Evolutionary conservation across 1,140 invertebrate species (phyloP).

Genomic region (Drosophila insularis): DNA sequence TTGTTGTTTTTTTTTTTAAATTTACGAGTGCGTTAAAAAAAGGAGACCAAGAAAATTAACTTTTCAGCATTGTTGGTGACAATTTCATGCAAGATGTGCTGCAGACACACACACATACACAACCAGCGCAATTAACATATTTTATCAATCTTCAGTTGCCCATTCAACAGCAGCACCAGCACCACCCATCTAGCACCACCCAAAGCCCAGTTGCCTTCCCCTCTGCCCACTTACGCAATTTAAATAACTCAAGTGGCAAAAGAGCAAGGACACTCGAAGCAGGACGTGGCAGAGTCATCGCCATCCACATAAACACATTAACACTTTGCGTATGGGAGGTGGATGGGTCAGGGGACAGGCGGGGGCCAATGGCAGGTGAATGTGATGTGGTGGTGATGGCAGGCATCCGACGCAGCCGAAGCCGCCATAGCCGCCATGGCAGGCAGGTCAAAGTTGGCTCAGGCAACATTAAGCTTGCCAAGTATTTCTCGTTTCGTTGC

Average conservation of each 20-base stretch:
- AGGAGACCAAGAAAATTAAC: constrained; percentile 67
- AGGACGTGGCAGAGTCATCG: constrained; percentile 47
- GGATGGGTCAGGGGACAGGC: neutral
- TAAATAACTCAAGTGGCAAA: constrained; percentile 79
- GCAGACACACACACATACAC: neutral
- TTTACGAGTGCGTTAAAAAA: constrained; percentile 36
- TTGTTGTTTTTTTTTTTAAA: constrained; percentile 39
- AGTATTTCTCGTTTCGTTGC: constrained; percentile 43
- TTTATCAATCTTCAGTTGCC: constrained; percentile 73
- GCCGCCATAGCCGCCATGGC: constrained; percentile 1
- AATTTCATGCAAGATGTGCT: constrained; percentile 60
- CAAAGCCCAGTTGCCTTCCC: constrained; percentile 21
- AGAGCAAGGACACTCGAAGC: constrained; percentile 68
- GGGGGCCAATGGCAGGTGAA: constrained; percentile 46
- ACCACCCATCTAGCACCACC: neutral
- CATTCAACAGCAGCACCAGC: neutral
- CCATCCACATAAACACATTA: constrained; percentile 75
- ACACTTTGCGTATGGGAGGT: constrained; percentile 62
- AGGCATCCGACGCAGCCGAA: neutral
- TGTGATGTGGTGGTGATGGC: constrained; percentile 14
- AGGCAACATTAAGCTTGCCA: constrained; percentile 63
- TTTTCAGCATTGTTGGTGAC: constrained; percentile 76
- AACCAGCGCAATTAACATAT: constrained; percentile 78
- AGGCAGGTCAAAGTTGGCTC: constrained; percentile 64
- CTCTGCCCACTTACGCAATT: constrained; percentile 69